phyloP scores from a whole-genome alignment of 2,888 invertebrate genomes.

The Drosophila mettleri region DNA sequence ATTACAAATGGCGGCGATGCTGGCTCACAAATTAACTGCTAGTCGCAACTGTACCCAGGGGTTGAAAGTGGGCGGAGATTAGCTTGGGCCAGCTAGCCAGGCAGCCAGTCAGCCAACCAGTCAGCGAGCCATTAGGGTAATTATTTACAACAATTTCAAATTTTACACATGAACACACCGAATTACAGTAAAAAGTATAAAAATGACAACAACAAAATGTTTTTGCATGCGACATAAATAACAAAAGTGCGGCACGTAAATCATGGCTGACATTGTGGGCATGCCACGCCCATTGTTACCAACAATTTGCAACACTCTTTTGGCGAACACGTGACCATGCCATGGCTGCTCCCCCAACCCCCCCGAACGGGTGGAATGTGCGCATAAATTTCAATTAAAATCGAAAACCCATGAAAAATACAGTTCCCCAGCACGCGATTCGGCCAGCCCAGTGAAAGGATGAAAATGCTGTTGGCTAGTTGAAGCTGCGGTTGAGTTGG shows the following conservation, averaged over 20 bases:
- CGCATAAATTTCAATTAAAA: slow-evolving; percentile 81
- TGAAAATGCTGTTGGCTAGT: too few relatives aligned
- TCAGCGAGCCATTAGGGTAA: slow-evolving; percentile 74
- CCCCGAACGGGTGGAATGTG: slow-evolving; percentile 48
- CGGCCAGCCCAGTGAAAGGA: slow-evolving; percentile 25
- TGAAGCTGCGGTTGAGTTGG: slow-evolving; percentile 57
- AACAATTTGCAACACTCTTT: slow-evolving; percentile 66
- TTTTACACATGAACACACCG: slow-evolving; percentile 77
- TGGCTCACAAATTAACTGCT: slow-evolving; percentile 73
- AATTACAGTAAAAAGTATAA: slow-evolving; percentile 57
- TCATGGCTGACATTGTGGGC: slow-evolving; percentile 46
- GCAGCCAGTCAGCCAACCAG: neutral
- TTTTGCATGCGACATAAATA: slow-evolving; percentile 63
- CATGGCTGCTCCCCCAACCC: slow-evolving; percentile 31
- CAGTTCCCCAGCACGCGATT: slow-evolving; percentile 14
- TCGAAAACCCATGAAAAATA: slow-evolving; percentile 79
- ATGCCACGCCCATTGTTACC: slow-evolving; percentile 32
- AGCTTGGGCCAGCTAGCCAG: neutral
- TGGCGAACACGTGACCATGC: slow-evolving; percentile 69
- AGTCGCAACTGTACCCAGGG: slow-evolving; percentile 48
- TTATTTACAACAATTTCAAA: slow-evolving; percentile 82
- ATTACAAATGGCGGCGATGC: slow-evolving; percentile 75
- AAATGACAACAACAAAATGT: slow-evolving; percentile 63
- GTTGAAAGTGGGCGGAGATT: neutral
- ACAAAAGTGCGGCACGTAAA: slow-evolving; percentile 69